phyloP scores from a whole-genome alignment of 2,888 invertebrate species.

The Noctua janthina region DNA sequence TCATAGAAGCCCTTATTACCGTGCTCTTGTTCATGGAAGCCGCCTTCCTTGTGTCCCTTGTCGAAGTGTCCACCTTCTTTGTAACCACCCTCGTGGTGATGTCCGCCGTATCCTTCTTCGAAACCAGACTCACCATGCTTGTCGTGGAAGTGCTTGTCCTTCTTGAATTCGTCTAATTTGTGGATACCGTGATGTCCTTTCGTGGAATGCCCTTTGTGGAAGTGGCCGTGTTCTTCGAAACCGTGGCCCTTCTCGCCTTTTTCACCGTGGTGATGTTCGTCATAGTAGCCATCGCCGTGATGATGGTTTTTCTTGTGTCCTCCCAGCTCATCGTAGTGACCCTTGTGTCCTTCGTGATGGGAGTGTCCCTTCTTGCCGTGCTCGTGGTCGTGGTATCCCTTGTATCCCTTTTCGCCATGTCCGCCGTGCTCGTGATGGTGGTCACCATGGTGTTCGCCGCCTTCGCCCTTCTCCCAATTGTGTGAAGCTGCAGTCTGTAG shows the following conservation, averaged over 20 bases:
- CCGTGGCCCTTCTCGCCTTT: constrained; percentile 91
- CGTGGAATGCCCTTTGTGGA: constrained; percentile 95
- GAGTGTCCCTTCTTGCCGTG: constrained; percentile 93
- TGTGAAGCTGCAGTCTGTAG: constrained; percentile 88
- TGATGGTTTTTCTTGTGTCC: constrained; percentile 92
- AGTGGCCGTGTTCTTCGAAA: constrained; percentile 91
- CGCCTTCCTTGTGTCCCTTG: constrained; percentile 94
- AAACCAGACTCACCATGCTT: constrained; percentile 95
- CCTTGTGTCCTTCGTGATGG: constrained; percentile 91
- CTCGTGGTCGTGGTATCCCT: constrained; percentile 91
- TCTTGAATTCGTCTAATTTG: constrained; percentile 96
- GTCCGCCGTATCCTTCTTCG: constrained; percentile 94
- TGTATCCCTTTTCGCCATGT: constrained; percentile 93
- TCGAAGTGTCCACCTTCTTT: constrained; percentile 95
- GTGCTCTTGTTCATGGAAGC: constrained; percentile 94
- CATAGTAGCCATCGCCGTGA: constrained; percentile 92
- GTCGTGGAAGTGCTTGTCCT: constrained; percentile 96
- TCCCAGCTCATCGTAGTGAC: constrained; percentile 90
- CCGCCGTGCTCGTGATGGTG: constrained; percentile 92
- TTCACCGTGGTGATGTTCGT: constrained; percentile 91
- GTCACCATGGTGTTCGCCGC: constrained; percentile 91
- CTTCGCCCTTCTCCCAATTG: constrained; percentile 90
- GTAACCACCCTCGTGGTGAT: constrained; percentile 94
- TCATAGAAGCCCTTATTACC: constrained; percentile 95
- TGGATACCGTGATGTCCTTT: constrained; percentile 96